Evolutionary conservation across 2,888 invertebrate genomes (phyloP).

Genomic region (Altica lythri): DNA sequence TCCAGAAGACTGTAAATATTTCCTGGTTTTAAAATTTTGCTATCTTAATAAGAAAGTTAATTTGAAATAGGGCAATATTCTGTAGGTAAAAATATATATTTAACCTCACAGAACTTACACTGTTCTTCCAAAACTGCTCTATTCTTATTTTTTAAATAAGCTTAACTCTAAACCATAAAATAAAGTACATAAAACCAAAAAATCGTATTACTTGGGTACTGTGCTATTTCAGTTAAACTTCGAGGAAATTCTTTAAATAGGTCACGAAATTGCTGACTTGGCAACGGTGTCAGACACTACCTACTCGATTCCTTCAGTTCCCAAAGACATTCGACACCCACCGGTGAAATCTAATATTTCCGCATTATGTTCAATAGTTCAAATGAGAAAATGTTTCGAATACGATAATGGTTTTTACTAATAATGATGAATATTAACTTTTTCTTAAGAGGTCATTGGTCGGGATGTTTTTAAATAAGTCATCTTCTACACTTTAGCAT

Average conservation of each 20-base stretch:
- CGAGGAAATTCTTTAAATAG: constrained; percentile 3
- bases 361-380: constrained; percentile 31
- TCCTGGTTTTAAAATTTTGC: too few relatives aligned
- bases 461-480: constrained; percentile 2
- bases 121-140: too few relatives aligned
- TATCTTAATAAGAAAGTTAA: too few relatives aligned
- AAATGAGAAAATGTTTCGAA: constrained; percentile 29
- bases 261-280: constrained; percentile 11
- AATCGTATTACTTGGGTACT: too few relatives aligned
- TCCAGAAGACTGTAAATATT: too few relatives aligned
- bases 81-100: too few relatives aligned
- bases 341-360: constrained; percentile 34
- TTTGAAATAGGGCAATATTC: too few relatives aligned
- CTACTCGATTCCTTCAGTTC: constrained; percentile 25
- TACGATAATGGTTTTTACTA: constrained; percentile 16
- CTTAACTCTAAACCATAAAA: too few relatives aligned
- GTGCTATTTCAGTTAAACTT: neutral
- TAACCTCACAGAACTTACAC: neutral
- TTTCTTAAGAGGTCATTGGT: constrained; percentile 14
- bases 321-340: constrained; percentile 32
- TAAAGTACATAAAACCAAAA: too few relatives aligned
- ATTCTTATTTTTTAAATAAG: too few relatives aligned
- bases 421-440: constrained; percentile 11
- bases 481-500: too few relatives aligned
- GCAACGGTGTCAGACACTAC: constrained; percentile 15